phyloP scores from a whole-genome alignment of 2,113 vertebrate genomes.

The Onychostoma macrolepis region DNA sequence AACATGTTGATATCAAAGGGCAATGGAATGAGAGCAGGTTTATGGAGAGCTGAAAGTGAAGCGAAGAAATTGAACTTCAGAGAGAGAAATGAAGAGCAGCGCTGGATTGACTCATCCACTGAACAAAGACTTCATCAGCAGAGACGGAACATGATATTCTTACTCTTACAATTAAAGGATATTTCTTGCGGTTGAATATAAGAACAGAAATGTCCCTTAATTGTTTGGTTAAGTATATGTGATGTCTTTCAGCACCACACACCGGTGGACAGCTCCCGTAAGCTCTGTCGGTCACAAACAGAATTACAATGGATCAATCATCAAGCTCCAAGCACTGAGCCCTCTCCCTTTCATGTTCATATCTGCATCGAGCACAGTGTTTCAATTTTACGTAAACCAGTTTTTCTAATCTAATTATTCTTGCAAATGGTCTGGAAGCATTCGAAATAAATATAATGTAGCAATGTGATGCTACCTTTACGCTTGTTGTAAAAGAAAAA shows the following conservation, averaged over 20 bases:
- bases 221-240: conserved; percentile 77
- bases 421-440: neutral
- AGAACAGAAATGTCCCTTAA: conserved; percentile 80
- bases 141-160: conserved; percentile 62
- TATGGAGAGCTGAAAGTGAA: neutral
- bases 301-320: neutral
- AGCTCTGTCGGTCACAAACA: neutral
- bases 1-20: neutral
- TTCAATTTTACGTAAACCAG: neutral
- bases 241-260: conserved; percentile 61
- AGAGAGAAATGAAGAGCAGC: neutral
- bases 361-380: neutral
- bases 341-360: neutral
- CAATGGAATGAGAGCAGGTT: neutral
- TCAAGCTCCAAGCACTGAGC: neutral
- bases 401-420: neutral
- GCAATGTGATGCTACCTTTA: neutral
- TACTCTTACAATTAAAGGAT: conserved; percentile 85
- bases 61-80: neutral
- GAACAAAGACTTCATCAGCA: neutral
- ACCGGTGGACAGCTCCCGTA: conserved; percentile 63
- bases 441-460: neutral
- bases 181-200: conserved; percentile 74
- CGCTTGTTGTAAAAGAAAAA: neutral
- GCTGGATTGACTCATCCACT: neutral